Conservation (phyloP, 2,797 vertebrate genomes). For the Alosa sapidissima region DNA sequence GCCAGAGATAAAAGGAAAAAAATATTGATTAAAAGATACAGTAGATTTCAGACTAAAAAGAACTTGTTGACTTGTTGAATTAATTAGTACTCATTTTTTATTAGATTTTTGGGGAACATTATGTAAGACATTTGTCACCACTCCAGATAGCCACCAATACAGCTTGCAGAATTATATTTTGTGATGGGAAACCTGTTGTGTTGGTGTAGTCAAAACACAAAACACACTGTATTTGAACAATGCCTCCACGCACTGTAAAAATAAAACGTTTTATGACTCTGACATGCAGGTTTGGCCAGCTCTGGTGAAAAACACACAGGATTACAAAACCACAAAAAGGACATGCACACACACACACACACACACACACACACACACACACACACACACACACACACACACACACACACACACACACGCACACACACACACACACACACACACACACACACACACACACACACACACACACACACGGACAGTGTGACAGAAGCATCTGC, state of each 20-base stretch:
- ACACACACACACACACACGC: background rate
- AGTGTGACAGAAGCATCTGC: background rate
- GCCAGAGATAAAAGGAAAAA: background rate
- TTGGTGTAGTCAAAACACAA: background rate
- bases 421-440: background rate
- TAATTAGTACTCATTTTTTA: too few relatives aligned
- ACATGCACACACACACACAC: background rate
- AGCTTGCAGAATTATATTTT: too few relatives aligned
- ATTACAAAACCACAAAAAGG: background rate
- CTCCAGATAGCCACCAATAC: too few relatives aligned
- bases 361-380: slow-evolving; percentile 6
- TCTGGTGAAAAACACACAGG: background rate
- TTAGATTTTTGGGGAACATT: too few relatives aligned
- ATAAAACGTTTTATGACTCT: slow-evolving; percentile 76
- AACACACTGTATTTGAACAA: background rate
- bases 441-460: background rate
- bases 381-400: background rate
- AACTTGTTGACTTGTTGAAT: too few relatives aligned
- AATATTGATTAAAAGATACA: background rate
- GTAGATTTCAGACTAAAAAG: slow-evolving; percentile 48
- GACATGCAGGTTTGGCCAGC: slow-evolving; percentile 20
- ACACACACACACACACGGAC: background rate
- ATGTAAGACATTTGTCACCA: too few relatives aligned
- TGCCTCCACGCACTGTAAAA: background rate
- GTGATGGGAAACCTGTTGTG: too few relatives aligned